These are phyloP conservation scores for Brevipalpus yothersi DNA, from an alignment of 1,140 invertebrate genomes.

Conservation along the genomic window DNA sequence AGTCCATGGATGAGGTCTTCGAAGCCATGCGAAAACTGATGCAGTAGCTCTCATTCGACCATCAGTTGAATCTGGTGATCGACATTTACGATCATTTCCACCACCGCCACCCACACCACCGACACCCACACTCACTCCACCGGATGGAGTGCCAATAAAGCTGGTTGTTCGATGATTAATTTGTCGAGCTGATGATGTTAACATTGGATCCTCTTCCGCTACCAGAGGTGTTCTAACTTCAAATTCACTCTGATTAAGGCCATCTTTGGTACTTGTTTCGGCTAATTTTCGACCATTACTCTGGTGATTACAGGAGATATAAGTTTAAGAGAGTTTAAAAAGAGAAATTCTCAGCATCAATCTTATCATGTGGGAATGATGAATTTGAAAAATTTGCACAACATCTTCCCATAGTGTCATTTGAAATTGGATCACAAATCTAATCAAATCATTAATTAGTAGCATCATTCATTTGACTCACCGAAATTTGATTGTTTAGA, in stretches of 20 bases:
- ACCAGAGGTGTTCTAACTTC: constrained; percentile 2
- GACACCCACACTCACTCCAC: not conserved
- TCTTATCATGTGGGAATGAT: not conserved
- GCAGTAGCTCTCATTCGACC: constrained; percentile 2
- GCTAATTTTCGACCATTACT: constrained; percentile 1
- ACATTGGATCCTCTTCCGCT: constrained; percentile 1
- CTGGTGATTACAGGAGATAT: not conserved
- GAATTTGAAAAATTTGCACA: not conserved
- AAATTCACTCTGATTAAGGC: not conserved
- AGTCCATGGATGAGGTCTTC: constrained; percentile 22
- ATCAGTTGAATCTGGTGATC: not conserved
- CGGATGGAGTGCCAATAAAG: constrained; percentile 3
- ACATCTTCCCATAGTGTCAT: no score
- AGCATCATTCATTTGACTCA: not conserved
- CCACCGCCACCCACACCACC: not conserved
- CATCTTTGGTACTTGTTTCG: not conserved
- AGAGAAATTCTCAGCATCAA: not conserved
- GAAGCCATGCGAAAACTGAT: constrained; percentile 13
- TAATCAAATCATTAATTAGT: not conserved
- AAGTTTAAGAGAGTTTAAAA: not conserved
- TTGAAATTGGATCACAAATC: not conserved
- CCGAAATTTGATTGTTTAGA: not conserved
- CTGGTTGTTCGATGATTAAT: constrained; percentile 2
- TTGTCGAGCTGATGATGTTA: constrained; percentile 4
- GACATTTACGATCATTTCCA: not conserved